These are phyloP conservation scores for Gymnorhina tibicen DNA, from an alignment of 2,113 vertebrate species.

Conservation along the genomic window DNA sequence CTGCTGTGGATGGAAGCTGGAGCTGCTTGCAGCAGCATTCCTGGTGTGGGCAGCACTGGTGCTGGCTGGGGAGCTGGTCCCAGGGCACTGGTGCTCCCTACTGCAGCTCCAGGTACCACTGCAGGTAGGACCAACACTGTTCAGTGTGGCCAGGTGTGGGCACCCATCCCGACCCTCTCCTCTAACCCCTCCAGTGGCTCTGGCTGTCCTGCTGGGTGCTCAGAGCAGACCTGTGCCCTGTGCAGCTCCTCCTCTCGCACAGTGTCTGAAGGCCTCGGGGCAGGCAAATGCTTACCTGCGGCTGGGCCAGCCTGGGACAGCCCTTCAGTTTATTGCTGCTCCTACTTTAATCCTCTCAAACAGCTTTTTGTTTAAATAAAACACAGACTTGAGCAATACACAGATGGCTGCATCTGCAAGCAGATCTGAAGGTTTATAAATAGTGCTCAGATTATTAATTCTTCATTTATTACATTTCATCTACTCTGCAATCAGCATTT, in stretches of 20 bases:
- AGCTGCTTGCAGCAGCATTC: not conserved
- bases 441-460: conserved; percentile 61
- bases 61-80: rapidly evolving
- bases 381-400: conserved; percentile 20
- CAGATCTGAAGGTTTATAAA: conserved; percentile 43
- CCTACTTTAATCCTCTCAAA: conserved; percentile 44
- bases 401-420: conserved; percentile 30
- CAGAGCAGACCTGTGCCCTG: not conserved
- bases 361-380: conserved; percentile 54
- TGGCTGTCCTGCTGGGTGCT: not conserved
- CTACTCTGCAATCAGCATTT: conserved; percentile 14
- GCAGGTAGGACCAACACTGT: not conserved
- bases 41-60: rapidly evolving
- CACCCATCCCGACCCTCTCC: not conserved
- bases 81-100: rapidly evolving
- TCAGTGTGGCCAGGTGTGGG: not conserved
- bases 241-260: not conserved
- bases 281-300: not conserved
- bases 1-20: not conserved
- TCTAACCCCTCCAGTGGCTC: not conserved
- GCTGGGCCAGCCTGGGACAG: not conserved
- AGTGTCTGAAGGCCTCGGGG: not conserved
- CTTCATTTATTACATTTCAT: conserved; percentile 35
- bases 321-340: not conserved
- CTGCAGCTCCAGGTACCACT: rapidly evolving